Evolutionary conservation across 1,140 invertebrate genomes (phyloP).

Genomic region (Microvelia longipes): DNA sequence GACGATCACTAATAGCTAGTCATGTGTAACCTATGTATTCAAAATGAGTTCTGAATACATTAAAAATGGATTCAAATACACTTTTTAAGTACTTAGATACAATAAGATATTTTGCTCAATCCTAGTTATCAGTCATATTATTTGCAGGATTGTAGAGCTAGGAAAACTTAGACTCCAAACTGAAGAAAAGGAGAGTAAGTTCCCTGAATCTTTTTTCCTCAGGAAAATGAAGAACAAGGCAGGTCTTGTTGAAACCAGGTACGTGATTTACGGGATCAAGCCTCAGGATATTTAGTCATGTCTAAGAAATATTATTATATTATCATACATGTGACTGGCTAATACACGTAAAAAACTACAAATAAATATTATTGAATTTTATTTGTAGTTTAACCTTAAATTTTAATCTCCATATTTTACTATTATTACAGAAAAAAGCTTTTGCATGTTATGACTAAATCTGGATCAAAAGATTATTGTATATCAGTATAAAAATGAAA

Average conservation of each 20-base stretch:
- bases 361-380: no score
- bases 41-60: no score
- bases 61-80: not conserved
- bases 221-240: conserved; percentile 52
- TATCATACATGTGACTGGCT: no score
- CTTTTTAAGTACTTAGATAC: not conserved
- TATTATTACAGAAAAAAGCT: no score
- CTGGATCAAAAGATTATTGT: no score
- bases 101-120: not conserved
- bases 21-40: no score
- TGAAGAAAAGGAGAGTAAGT: conserved; percentile 43
- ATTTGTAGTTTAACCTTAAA: no score
- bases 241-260: not conserved
- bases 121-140: not conserved
- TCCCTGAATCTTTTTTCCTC: conserved; percentile 33
- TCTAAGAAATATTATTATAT: not conserved
- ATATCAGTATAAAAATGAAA: no score
- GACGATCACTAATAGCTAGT: no score
- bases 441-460: no score
- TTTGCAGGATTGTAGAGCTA: conserved; percentile 47
- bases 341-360: no score
- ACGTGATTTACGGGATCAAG: not conserved
- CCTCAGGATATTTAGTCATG: not conserved
- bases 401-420: no score
- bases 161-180: conserved; percentile 59